Conservation (phyloP, 92 coral and sea anemone species). For the Zoanthus sansibaricus region DNA sequence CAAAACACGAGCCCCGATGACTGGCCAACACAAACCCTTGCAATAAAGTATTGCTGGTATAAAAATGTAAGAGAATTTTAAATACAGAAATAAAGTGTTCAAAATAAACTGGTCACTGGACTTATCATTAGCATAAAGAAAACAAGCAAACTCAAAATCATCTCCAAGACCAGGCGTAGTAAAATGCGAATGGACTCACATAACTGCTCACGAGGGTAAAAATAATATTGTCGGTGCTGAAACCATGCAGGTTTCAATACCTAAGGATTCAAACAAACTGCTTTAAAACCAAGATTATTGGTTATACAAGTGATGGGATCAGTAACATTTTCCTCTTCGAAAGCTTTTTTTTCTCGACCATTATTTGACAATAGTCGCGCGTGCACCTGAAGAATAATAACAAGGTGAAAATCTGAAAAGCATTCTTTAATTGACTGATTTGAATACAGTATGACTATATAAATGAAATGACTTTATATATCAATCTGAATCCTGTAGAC, state of each 20-base stretch:
- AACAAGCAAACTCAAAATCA: conserved; percentile 14
- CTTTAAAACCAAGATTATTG: conserved; percentile 46
- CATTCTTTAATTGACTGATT: conserved; percentile 2
- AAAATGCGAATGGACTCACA: conserved; percentile 11
- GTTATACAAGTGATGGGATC: conserved; percentile 27
- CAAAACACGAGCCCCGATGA: not conserved
- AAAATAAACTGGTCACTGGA: not conserved
- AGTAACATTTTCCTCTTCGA: conserved; percentile 39
- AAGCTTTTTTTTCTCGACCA: conserved; percentile 64
- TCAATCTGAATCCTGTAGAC: conserved; percentile 30
- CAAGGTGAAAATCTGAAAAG: conserved; percentile 32
- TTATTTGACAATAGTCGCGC: conserved; percentile 62
- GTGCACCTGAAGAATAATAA: conserved; percentile 58
- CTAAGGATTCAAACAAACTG: conserved; percentile 48
- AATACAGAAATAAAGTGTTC: not conserved
- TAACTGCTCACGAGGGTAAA: conserved; percentile 29
- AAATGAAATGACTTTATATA: conserved; percentile 20
- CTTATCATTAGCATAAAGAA: conserved; percentile 12
- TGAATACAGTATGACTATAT: conserved; percentile 18
- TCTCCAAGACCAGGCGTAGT: conserved; percentile 15
- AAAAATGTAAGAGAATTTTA: not conserved
- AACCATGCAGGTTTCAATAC: conserved; percentile 53
- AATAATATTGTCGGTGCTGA: conserved; percentile 29
- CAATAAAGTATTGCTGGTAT: not conserved
- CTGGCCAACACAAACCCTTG: not conserved